A percentile compares a stretch with the other conserved stretches of the same genome.
Evolutionary conservation across 2,797 vertebrate genomes (phyloP).

Genomic region (Rhabdomys pumilio): DNA sequence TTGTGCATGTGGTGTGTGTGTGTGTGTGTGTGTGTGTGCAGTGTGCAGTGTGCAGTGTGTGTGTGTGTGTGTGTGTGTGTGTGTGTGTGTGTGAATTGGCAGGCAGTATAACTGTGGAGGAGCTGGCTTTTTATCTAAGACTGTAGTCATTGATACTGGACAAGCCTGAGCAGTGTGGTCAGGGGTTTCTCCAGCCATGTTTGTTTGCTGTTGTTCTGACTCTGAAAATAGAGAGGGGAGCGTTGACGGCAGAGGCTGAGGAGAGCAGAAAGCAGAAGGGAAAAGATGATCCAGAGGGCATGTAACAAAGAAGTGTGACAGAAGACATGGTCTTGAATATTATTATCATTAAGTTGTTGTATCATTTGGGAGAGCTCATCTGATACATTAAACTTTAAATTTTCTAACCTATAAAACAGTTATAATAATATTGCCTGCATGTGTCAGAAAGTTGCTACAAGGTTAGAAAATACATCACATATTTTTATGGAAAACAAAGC

Average conservation of each 20-base stretch:
- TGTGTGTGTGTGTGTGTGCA: too few species aligned
- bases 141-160: neutral
- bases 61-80: too few species aligned
- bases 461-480: slow-evolving; percentile 3
- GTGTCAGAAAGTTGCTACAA: slow-evolving; percentile 6
- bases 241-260: neutral
- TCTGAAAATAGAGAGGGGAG: neutral
- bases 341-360: neutral
- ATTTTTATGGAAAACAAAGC: slow-evolving; percentile 21
- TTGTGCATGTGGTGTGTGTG: too few species aligned
- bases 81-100: neutral
- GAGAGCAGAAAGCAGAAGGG: neutral
- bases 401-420: slow-evolving; percentile 12
- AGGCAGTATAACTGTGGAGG: neutral
- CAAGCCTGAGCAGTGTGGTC: neutral
- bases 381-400: slow-evolving; percentile 40
- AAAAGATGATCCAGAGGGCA: neutral
- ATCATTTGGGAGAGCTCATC: neutral
- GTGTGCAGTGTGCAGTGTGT: too few species aligned
- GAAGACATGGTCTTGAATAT: neutral
- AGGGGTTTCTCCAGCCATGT: neutral
- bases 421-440: neutral
- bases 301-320: neutral
- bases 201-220: neutral
- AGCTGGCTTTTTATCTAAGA: neutral